Percentiles rank a stretch among this genome's conserved stretches.
These are phyloP conservation scores for Hoplodrina blanda DNA, from an alignment of 2,888 invertebrate genomes.

Conservation along the genomic window DNA sequence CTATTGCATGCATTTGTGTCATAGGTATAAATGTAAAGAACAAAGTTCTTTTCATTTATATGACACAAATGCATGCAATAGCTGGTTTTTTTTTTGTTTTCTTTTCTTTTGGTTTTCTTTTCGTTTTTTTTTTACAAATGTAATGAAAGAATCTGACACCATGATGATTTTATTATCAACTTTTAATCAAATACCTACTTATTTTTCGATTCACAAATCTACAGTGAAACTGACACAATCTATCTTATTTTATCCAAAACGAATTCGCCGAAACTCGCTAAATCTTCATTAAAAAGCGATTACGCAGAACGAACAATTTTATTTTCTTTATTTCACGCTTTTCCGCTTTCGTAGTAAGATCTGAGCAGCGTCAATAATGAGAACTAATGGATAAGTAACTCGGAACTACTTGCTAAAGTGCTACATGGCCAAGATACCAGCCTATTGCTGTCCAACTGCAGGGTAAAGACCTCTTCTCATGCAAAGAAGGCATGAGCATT, in stretches of 20 bases:
- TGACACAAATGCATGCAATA: too few species aligned
- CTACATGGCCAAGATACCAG: too few species aligned
- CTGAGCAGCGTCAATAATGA: slow-evolving; percentile 28
- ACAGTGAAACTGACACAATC: slow-evolving; percentile 32
- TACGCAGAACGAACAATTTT: slow-evolving; percentile 43
- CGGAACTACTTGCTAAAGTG: neutral
- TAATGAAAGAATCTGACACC: neutral
- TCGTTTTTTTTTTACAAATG: neutral
- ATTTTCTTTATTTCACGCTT: slow-evolving; percentile 30
- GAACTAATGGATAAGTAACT: slow-evolving; percentile 25
- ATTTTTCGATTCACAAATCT: slow-evolving; percentile 10
- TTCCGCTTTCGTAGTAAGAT: slow-evolving; percentile 15
- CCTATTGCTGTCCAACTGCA: too few species aligned
- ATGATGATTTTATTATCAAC: neutral
- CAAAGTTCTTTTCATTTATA: too few species aligned
- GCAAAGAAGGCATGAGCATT: too few species aligned
- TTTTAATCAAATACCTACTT: slow-evolving; percentile 16
- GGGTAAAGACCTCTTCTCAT: too few species aligned
- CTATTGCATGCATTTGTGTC: too few species aligned
- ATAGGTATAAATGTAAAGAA: too few species aligned
- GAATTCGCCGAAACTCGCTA: slow-evolving; percentile 50
- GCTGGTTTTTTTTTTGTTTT: too few species aligned
- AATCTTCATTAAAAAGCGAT: slow-evolving; percentile 64
- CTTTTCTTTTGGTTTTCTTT: too few species aligned
- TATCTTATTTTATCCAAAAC: slow-evolving; percentile 48